Evolutionary conservation across 2,113 vertebrate genomes (phyloP).

Genomic region (Sporophila hypoxantha): DNA sequence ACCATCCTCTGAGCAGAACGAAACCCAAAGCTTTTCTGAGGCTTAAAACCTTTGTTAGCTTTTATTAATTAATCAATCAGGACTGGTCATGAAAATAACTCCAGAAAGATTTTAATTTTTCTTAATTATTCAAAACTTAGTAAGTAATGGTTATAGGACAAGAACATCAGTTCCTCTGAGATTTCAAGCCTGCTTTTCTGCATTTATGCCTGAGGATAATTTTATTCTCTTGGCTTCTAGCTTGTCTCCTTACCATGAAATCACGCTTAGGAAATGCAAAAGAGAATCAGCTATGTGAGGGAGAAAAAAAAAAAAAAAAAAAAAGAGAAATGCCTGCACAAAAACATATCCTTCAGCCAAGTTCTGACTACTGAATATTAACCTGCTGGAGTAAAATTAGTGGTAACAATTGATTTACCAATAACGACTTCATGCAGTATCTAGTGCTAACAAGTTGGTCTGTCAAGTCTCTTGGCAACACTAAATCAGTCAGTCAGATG

Average conservation of each 20-base stretch:
- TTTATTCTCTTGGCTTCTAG: slow-evolving; percentile 9
- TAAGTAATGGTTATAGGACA: background rate
- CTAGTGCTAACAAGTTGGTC: background rate
- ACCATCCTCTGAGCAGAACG: background rate
- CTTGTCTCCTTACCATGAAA: background rate
- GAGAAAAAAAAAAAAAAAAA: background rate
- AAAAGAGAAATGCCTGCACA: background rate
- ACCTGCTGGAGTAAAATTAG: background rate
- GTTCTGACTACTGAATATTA: background rate
- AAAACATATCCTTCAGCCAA: background rate
- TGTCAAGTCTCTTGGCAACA: slow-evolving; percentile 24
- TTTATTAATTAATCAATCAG: slow-evolving; percentile 11
- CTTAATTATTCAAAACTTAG: slow-evolving; percentile 9
- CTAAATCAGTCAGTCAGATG: slow-evolving; percentile 16
- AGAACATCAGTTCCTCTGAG: background rate
- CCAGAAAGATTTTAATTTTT: background rate
- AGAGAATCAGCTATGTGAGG: background rate
- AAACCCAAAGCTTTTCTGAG: background rate
- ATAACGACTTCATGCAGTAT: background rate
- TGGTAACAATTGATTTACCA: slow-evolving; percentile 26
- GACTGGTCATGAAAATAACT: background rate
- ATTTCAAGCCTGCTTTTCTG: slow-evolving; percentile 11
- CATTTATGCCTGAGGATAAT: slow-evolving; percentile 12
- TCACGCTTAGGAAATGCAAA: background rate
- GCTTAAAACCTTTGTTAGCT: slow-evolving; percentile 2